Percentiles rank a stretch among this genome's conserved stretches.
Conservation (phyloP, 2,113 vertebrate genomes). For the Desmodus rotundus region DNA sequence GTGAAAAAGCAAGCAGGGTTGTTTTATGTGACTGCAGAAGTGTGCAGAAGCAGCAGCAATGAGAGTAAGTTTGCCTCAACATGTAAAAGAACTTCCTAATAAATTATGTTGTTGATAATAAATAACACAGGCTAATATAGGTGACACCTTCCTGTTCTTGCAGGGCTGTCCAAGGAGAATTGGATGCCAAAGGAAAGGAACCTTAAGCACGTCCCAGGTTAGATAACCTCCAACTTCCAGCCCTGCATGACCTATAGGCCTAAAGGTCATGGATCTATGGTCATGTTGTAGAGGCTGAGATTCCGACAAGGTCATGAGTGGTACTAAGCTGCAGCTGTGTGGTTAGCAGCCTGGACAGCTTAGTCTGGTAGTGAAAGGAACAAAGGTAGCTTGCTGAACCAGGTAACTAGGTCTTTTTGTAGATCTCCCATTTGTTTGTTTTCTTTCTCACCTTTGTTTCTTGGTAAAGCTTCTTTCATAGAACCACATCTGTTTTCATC, state of each 20-base stretch:
- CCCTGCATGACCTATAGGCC: not conserved
- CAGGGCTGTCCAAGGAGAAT: not conserved
- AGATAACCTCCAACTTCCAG: not conserved
- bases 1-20: not conserved
- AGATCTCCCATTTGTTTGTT: not conserved
- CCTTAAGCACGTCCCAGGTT: not conserved
- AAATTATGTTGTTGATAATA: not conserved
- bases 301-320: not conserved
- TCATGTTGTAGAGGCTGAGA: not conserved
- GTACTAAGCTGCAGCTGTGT: not conserved
- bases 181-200: not conserved
- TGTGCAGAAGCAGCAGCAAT: not conserved
- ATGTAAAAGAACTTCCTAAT: not conserved
- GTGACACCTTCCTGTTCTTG: not conserved
- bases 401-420: not conserved
- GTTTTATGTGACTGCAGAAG: not conserved
- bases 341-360: not conserved
- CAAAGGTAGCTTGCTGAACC: not conserved
- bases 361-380: not conserved
- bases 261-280: not conserved
- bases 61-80: not conserved
- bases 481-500: not conserved
- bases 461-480: not conserved
- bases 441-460: conserved; percentile 14
- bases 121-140: not conserved